Percentiles rank a stretch among this genome's conserved stretches.
Conservation (phyloP, 2,797 vertebrate species). For the Gambusia yucatana region DNA sequence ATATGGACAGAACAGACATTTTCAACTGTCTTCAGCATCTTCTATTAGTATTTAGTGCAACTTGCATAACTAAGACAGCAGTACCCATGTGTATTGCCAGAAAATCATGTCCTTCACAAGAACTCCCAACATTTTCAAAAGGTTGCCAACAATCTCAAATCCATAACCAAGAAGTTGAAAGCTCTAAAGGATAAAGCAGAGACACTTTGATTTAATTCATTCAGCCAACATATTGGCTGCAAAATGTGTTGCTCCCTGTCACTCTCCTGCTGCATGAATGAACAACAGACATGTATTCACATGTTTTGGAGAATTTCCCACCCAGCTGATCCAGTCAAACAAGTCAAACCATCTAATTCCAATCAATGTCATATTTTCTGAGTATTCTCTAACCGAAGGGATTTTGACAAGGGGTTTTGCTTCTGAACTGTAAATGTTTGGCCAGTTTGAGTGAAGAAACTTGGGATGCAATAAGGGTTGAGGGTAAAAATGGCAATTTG, state of each 20-base stretch:
- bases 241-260: background rate
- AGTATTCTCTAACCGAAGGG: constrained; percentile 64
- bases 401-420: constrained; percentile 80
- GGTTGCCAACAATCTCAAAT: background rate
- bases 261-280: background rate
- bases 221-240: background rate
- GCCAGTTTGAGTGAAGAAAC: constrained; percentile 78
- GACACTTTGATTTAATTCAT: background rate
- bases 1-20: background rate
- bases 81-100: background rate
- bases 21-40: background rate
- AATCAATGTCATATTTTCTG: background rate
- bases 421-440: constrained; percentile 63
- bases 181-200: background rate
- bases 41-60: background rate
- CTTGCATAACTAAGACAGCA: background rate
- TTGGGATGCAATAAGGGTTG: constrained; percentile 42
- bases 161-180: background rate
- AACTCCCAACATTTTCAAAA: background rate
- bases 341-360: background rate
- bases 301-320: no score
- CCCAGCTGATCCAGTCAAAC: background rate
- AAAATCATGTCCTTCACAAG: background rate
- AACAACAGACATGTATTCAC: background rate
- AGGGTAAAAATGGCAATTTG: constrained; percentile 56